Evolutionary conservation across 1,140 invertebrate genomes (phyloP).

Genomic region (Drosophila erecta): DNA sequence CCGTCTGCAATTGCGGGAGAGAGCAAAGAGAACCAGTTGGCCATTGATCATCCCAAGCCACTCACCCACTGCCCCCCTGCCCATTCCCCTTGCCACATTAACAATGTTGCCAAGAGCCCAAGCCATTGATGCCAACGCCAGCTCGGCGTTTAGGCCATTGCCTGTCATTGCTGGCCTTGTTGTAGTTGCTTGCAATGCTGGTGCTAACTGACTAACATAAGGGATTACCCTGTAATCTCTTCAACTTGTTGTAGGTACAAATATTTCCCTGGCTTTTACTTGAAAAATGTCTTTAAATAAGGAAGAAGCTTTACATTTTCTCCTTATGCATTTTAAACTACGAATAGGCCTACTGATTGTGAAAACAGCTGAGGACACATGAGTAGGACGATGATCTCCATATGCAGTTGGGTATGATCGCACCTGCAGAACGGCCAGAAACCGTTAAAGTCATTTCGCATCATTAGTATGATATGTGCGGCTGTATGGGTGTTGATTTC

Average conservation of each 20-base stretch:
- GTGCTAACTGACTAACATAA: not conserved
- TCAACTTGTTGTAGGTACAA: too few relatives aligned
- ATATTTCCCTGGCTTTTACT: not conserved
- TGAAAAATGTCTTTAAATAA: not conserved
- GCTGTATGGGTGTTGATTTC: slow-evolving; percentile 73
- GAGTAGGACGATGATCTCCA: not conserved
- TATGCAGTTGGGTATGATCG: slow-evolving; percentile 6
- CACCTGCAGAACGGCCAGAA: slow-evolving; percentile 9
- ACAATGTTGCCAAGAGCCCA: slow-evolving; percentile 39
- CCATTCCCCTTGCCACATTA: not conserved
- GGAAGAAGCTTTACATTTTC: too few relatives aligned
- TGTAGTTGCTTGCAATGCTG: slow-evolving; percentile 40
- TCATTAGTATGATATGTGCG: slow-evolving; percentile 81
- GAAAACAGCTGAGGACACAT: not conserved
- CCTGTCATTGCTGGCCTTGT: slow-evolving; percentile 66
- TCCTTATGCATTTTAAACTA: too few relatives aligned
- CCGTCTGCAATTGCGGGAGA: slow-evolving; percentile 64
- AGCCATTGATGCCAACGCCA: slow-evolving; percentile 40
- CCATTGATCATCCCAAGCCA: slow-evolving; percentile 54
- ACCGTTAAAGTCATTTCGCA: slow-evolving; percentile 83
- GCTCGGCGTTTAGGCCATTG: slow-evolving; percentile 20
- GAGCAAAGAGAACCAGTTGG: slow-evolving; percentile 73
- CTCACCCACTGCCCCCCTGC: not conserved
- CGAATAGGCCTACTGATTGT: not conserved
- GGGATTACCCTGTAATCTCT: slow-evolving; percentile 21